phyloP scores from a whole-genome alignment of 2,888 invertebrate genomes.

The Nycteola revayana region DNA sequence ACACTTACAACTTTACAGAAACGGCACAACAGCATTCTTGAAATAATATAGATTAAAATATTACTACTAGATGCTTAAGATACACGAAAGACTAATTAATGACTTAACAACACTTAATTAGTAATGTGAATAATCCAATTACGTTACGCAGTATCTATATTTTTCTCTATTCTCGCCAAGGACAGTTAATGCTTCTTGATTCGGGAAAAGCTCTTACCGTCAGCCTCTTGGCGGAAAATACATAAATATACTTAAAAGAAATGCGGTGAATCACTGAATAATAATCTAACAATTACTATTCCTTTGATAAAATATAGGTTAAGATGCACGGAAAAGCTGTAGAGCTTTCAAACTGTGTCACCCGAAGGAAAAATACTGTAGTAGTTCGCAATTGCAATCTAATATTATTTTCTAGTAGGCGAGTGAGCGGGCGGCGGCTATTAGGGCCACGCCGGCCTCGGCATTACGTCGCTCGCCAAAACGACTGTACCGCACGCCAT shows the following conservation, averaged over 20 bases:
- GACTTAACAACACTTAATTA: too few relatives aligned
- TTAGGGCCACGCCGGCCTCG: conserved; percentile 22
- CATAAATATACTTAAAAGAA: too few relatives aligned
- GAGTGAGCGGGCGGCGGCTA: conserved; percentile 11
- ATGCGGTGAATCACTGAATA: too few relatives aligned
- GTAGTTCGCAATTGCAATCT: conserved; percentile 22
- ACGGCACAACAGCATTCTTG: too few relatives aligned
- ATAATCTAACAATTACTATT: too few relatives aligned
- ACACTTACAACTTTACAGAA: too few relatives aligned
- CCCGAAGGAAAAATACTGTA: conserved; percentile 18
- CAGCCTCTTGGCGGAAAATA: neutral
- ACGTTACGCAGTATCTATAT: too few relatives aligned
- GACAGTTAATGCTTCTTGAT: neutral
- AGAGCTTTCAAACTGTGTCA: neutral
- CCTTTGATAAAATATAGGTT: too few relatives aligned
- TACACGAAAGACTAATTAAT: too few relatives aligned
- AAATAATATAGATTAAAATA: too few relatives aligned
- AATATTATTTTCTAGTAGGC: conserved; percentile 21
- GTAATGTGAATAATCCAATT: too few relatives aligned
- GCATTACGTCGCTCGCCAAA: conserved; percentile 17
- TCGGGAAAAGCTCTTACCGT: neutral
- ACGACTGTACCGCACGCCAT: conserved; percentile 9
- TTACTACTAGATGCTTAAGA: too few relatives aligned
- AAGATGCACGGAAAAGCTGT: neutral
- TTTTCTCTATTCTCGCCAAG: neutral